Evolutionary conservation across 2,888 invertebrate genomes (phyloP), one percentile per base, ranked within the genome.

Genomic region (Ormyrus rosae): DNA sequence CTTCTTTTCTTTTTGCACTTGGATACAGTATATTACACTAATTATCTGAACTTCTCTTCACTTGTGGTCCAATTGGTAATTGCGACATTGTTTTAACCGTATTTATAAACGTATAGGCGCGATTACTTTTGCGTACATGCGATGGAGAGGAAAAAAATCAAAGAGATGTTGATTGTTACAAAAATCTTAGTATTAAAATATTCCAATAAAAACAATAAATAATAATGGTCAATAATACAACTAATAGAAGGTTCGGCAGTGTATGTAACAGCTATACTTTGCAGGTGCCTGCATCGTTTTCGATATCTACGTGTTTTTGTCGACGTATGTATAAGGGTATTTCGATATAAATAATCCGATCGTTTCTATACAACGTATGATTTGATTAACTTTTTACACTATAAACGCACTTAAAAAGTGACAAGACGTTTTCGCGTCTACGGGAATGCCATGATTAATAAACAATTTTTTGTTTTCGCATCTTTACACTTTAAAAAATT

Each of bases 161-260:
- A 80, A 80, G 84, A 81, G 80, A 83, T 84, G 50, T 84, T 86
- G 85, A 85, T 90, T 89, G 86, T 90, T 90, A 90, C 89, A 90
- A 90, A 90, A 90, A 88, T 88, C 90, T 90, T 90, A 90, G 89
- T 90, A 90, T 90, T 90, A 90, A 90, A 90, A 90, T 90, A 90
- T 90, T 89, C 88, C 89, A 90, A 90, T 90, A 88, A 90, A 88
- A 90, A 90, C 89, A 90, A 90, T 90, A 90, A 90, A 90, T 90
- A 90, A 90, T 90, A 86, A 88, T 89, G 87, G 86, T 88, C 87
- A 89, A 89, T 88, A 87, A 89, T 89, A 88, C 87, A 89, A 89
- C 87, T 85, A 87, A 88, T 89, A 88, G 87, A 90, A 89, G 86
- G 84, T 90, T 89, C 90, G 90, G 90, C 90, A 90, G 90, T 90